Base-by-base conservation (phyloP, 2,888 invertebrate genomes). In the Drosophila setosimentum region DNA sequence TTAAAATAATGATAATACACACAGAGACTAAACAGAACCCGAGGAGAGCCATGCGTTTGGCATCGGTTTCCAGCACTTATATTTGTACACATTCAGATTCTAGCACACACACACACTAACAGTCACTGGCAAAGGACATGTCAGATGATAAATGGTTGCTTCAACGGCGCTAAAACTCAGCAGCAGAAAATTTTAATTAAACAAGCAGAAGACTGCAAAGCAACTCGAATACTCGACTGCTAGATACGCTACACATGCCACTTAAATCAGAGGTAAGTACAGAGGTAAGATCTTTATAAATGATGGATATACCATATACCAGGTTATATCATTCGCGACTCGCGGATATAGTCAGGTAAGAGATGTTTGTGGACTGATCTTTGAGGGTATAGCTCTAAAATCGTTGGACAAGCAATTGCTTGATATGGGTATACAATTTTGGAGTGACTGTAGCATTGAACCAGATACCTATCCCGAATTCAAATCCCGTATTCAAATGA, bases 171-270 rank as follows among this genome's bases (percentile, higher is more conserved):
- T 87, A 72, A 87, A 84, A 82, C 84, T 84, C 82, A 82, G 84
- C 82, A 82, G 82, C 82, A 79, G 82, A 60, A 62, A 84, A 80
- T 77, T 80, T 79, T 82, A 85, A 82, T 80, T 82, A 82, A 82
- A 71, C 53, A 53, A 57, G 51, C 35, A 70, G 27, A 29, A 53
- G 49, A 5, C 35, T 13, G n/a, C 32, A 13, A 29, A 50, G 49
- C n/a, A 35, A 29, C 33, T 8, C 7, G 13, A 35, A 50, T 57
- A 29, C 57, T 30, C 29, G 57, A 33, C 40, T 16, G 11, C 29
- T 11, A 29, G 57, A 68, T 50, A 68, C 49, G 24, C 32, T 50
- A 29, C n/a, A 18, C 35, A 18, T 21, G 30, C 3, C n/a, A 30
- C 7, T 29, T 6, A n/a, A 18, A 29, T 8, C 13, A 40, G 29